A percentile compares a stretch with the other conserved stretches of the same genome.
These are phyloP conservation scores for Oedothorax gibbosus DNA, from an alignment of 1,140 invertebrate species.

Conservation along the genomic window DNA sequence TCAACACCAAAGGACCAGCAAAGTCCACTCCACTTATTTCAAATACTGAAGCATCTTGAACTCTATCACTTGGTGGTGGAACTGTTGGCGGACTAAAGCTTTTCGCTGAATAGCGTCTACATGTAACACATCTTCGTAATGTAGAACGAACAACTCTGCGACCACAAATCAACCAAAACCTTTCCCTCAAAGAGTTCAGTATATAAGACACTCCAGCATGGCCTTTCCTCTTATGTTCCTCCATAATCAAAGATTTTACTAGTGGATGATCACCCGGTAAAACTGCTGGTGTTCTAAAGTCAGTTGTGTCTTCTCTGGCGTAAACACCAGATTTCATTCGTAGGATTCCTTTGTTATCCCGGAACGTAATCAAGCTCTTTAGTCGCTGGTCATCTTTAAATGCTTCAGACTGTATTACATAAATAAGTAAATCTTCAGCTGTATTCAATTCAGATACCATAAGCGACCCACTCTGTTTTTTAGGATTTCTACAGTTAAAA, in stretches of 20 bases:
- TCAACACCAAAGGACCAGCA: slow-evolving; percentile 1
- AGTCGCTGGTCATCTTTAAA: background rate
- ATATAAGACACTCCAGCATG: background rate
- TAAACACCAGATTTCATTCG: background rate
- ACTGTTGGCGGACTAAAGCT: background rate
- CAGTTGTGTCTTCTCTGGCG: background rate
- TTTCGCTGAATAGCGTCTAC: slow-evolving; percentile 19
- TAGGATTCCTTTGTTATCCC: background rate
- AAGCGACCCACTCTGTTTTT: background rate
- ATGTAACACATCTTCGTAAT: background rate
- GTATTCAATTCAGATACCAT: background rate
- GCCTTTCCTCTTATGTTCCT: background rate
- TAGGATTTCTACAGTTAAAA: background rate
- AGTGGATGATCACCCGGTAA: background rate
- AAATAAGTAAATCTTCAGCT: background rate
- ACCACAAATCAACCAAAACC: background rate
- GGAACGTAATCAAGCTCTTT: background rate
- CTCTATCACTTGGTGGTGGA: background rate
- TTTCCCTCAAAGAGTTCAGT: background rate
- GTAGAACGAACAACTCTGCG: background rate
- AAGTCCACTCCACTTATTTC: slow-evolving; percentile 3
- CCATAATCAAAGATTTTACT: background rate
- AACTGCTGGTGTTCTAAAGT: background rate
- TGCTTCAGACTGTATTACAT: background rate
- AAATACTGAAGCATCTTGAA: background rate